Evolutionary conservation across 2,888 invertebrate species (phyloP).

Genomic region (Drosophila planitibia): DNA sequence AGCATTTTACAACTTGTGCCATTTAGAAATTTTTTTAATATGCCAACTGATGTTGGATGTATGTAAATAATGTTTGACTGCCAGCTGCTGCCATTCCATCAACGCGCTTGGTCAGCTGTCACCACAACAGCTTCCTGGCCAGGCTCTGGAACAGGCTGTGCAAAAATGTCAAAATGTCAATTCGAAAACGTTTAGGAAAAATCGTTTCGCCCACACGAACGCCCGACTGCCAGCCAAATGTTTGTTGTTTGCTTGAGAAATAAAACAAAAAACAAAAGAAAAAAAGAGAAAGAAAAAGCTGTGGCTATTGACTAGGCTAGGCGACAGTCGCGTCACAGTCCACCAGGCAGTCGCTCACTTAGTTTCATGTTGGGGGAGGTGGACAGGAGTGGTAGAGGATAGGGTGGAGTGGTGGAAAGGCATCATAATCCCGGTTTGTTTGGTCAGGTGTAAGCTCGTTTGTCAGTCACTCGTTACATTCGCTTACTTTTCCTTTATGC

Average conservation of each 20-base stretch:
- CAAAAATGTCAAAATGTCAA: conserved; percentile 80
- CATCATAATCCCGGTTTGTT: conserved; percentile 39
- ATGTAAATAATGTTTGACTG: conserved; percentile 65
- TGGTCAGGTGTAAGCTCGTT: conserved; percentile 77
- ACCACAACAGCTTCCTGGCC: conserved; percentile 66
- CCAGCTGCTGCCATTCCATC: conserved; percentile 55
- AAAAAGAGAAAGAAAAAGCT: conserved; percentile 23
- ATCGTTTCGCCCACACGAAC: conserved; percentile 45
- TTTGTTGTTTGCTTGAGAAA: conserved; percentile 40
- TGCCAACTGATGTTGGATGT: conserved; percentile 33
- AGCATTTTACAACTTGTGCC: background rate
- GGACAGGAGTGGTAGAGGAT: background rate
- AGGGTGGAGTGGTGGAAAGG: background rate
- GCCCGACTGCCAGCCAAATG: conserved; percentile 49
- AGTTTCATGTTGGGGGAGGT: background rate
- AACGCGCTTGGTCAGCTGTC: conserved; percentile 70
- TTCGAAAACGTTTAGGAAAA: conserved; percentile 75
- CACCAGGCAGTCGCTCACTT: conserved; percentile 14
- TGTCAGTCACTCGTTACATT: conserved; percentile 70
- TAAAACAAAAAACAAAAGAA: conserved; percentile 19
- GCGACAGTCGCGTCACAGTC: conserved; percentile 16
- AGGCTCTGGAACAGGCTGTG: conserved; percentile 27
- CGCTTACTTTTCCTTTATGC: conserved; percentile 72
- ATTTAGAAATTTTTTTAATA: conserved; percentile 50
- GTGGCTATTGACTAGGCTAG: conserved; percentile 40